Base-by-base conservation (phyloP, 1,140 invertebrate genomes). In the Hesperophylax magnus region DNA sequence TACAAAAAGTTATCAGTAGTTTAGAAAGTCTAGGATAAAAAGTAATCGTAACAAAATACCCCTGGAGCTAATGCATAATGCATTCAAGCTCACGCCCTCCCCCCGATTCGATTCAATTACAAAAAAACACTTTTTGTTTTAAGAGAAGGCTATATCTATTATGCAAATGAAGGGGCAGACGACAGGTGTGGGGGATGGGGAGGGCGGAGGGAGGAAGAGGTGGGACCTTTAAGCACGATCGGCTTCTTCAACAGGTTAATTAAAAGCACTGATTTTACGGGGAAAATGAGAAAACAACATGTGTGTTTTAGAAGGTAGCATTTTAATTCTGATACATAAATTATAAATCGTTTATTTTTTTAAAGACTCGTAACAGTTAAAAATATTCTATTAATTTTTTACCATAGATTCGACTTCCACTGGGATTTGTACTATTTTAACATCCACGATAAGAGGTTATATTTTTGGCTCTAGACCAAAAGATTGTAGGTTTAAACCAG, bases 81-180 rank as follows among this genome's bases (percentile, higher is more conserved):
- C 77, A 78, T 78, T 65, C 24, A 24, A 47, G 24, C 77, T 56
- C 17, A 18, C n/a, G 53, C 24, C 58, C 77, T 78, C 56, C 17
- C 31, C 56, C 17, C 31, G 20, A 77, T 78, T 78, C 61, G 61
- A 78, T 60, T 78, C 61, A 67, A 67, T 78, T 78, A 78, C 22
- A 78, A 78, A 78, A 78, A 78, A 60, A 78, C 31, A 39, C 65
- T 78, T 78, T 60, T 53, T 77, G 17, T 58, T 22, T 27, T 24
- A 65, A 27, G 31, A 52, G 22, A 78, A 78, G 15, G 77, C 61
- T 34, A 34, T 78, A 78, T 52, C 31, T 34, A 78, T 78, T 78
- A 78, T 78, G 77, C 18, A 65, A 77, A 65, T 67, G 24, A 47
- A 47, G 39, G 39, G 39, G 39, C 11, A 14, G 39, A 14, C 39